These are phyloP conservation scores for Orussus abietinus DNA, from an alignment of 1,140 invertebrate genomes.

Conservation along the genomic window DNA sequence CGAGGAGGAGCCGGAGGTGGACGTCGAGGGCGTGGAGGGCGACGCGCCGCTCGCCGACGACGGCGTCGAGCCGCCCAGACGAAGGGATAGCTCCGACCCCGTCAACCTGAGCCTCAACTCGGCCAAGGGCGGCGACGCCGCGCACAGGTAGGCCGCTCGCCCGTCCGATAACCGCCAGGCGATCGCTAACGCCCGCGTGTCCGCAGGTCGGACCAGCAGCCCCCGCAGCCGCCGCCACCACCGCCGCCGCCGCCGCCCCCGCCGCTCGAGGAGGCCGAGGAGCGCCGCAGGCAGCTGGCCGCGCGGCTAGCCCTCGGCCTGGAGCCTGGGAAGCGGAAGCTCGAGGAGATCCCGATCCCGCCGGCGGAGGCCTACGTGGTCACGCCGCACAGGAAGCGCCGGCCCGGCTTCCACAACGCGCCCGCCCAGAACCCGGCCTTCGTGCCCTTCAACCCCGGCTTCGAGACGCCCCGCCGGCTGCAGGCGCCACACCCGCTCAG, in stretches of 20 bases:
- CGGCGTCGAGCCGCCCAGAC: slow-evolving; percentile 45
- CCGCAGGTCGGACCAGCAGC: slow-evolving; percentile 37
- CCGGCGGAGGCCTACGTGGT: slow-evolving; percentile 67
- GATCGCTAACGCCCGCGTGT: too few relatives aligned
- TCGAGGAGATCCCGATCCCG: slow-evolving; percentile 48
- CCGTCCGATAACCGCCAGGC: too few relatives aligned
- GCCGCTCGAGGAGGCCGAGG: slow-evolving; percentile 50
- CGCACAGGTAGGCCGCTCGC: slow-evolving; percentile 44
- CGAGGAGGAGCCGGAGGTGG: slow-evolving; percentile 56
- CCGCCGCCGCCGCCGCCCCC: too few relatives aligned
- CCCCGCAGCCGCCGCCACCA: too few relatives aligned
- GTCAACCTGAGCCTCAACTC: slow-evolving; percentile 68
- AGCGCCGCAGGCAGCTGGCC: slow-evolving; percentile 46
- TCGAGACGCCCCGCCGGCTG: slow-evolving; percentile 50
- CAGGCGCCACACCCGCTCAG: slow-evolving; percentile 63
- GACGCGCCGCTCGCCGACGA: slow-evolving; percentile 52
- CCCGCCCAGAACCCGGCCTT: slow-evolving; percentile 81
- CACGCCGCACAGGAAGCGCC: slow-evolving; percentile 75
- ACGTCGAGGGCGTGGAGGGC: slow-evolving; percentile 54
- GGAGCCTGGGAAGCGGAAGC: slow-evolving; percentile 47
- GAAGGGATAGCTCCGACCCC: slow-evolving; percentile 61
- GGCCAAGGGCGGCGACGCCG: slow-evolving; percentile 43
- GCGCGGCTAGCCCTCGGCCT: slow-evolving; percentile 43
- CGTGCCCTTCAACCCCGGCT: slow-evolving; percentile 63
- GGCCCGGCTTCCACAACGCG: slow-evolving; percentile 79